These are phyloP conservation scores for Montifringilla adamsi DNA, from an alignment of 2,113 vertebrate genomes.

Conservation along the genomic window DNA sequence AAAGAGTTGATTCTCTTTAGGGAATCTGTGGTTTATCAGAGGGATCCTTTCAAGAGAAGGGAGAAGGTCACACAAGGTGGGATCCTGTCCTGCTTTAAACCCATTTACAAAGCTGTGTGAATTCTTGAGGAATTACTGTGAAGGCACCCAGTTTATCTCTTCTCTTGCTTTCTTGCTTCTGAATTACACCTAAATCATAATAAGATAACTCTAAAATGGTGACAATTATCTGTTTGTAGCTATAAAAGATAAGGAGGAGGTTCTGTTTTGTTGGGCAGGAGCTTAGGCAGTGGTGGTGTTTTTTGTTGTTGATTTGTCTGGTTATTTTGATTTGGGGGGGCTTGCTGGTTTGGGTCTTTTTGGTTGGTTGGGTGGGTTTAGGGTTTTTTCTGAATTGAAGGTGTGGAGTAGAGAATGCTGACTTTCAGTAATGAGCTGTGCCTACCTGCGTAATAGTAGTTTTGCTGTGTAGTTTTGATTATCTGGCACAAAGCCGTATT, in stretches of 20 bases:
- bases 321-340: not conserved
- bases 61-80: not conserved
- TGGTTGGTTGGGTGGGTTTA: not conserved
- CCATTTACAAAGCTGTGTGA: not conserved
- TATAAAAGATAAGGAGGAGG: not conserved
- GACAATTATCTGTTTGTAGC: not conserved
- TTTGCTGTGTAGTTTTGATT: not conserved
- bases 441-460: not conserved
- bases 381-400: not conserved
- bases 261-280: not conserved
- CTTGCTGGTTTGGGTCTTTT: not conserved
- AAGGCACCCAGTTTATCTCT: not conserved
- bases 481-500: not conserved
- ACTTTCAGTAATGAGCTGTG: not conserved
- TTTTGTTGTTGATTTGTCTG: not conserved
- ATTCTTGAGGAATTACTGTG: not conserved
- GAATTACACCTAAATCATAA: not conserved
- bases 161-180: not conserved
- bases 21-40: not conserved
- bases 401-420: not conserved
- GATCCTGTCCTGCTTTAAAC: not conserved
- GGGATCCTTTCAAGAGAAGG: not conserved
- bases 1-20: not conserved
- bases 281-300: accelerated
- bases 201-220: not conserved